These are phyloP conservation scores for Eidolon helvum DNA, from an alignment of 2,113 vertebrate species.

Conservation along the genomic window DNA sequence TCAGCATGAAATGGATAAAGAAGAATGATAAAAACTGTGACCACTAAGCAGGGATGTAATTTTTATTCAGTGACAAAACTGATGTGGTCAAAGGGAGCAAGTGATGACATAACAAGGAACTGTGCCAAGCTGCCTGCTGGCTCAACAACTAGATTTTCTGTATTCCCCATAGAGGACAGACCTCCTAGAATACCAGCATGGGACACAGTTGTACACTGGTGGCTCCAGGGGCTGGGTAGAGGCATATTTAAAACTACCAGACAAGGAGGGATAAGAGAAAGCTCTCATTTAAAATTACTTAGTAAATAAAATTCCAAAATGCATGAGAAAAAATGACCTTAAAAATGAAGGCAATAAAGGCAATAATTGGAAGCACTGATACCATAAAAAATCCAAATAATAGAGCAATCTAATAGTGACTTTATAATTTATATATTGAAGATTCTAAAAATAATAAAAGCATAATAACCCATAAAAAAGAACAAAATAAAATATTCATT, in stretches of 20 bases:
- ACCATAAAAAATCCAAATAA: background rate
- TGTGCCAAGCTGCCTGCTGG: background rate
- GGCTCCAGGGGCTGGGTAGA: fast-evolving
- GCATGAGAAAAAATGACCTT: background rate
- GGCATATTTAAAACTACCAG: background rate
- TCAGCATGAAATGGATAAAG: background rate
- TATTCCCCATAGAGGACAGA: background rate
- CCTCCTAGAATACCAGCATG: background rate
- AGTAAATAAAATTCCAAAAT: background rate
- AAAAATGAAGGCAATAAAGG: background rate
- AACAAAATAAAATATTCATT: background rate
- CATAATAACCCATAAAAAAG: background rate
- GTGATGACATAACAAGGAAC: background rate
- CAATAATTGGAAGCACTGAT: background rate
- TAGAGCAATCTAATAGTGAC: background rate
- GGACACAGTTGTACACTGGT: background rate
- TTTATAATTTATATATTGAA: background rate
- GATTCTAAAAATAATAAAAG: background rate
- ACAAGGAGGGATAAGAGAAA: background rate
- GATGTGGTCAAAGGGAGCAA: background rate
- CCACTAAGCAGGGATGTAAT: background rate
- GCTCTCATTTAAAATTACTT: background rate
- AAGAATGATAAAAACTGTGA: background rate
- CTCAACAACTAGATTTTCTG: background rate
- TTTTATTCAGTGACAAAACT: background rate